Evolutionary conservation across 2,888 invertebrate species (phyloP).

Genomic region (Dichetophora obliterata): DNA sequence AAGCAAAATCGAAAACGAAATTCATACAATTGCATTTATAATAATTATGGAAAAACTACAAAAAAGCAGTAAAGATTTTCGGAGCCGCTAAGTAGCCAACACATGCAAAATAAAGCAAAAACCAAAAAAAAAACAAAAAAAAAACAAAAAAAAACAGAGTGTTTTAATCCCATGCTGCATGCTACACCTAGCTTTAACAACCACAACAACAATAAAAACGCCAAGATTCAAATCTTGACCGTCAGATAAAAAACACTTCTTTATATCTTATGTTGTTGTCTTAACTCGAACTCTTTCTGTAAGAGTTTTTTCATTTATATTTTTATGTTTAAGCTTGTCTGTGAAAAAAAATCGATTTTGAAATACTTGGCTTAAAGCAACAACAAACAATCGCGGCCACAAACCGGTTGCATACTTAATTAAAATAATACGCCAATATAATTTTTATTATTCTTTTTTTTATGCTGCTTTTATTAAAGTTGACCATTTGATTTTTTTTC

Average conservation of each 20-base stretch:
- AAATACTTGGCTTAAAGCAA: conserved; percentile 22
- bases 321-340: conserved; percentile 15
- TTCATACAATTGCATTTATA: conserved; percentile 15
- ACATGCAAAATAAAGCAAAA: conserved; percentile 50
- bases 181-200: conserved; percentile 7
- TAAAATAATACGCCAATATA: conserved; percentile 66
- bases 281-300: background rate
- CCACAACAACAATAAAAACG: conserved; percentile 19
- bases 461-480: conserved; percentile 34
- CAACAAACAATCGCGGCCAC: conserved; percentile 7
- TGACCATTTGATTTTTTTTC: background rate
- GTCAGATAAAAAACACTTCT: conserved; percentile 37
- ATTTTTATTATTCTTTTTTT: conserved; percentile 53
- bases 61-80: conserved; percentile 50
- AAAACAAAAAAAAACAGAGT: too few relatives aligned
- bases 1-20: conserved; percentile 1
- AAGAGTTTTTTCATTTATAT: background rate
- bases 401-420: conserved; percentile 65
- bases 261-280: background rate
- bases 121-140: background rate
- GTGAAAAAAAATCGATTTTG: background rate
- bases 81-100: conserved; percentile 66
- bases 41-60: conserved; percentile 31
- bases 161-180: conserved; percentile 36
- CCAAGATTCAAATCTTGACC: conserved; percentile 25